Evolutionary conservation across 92 coral and sea anemone genomes (phyloP).

Genomic region (Virgularia gustaviana): DNA sequence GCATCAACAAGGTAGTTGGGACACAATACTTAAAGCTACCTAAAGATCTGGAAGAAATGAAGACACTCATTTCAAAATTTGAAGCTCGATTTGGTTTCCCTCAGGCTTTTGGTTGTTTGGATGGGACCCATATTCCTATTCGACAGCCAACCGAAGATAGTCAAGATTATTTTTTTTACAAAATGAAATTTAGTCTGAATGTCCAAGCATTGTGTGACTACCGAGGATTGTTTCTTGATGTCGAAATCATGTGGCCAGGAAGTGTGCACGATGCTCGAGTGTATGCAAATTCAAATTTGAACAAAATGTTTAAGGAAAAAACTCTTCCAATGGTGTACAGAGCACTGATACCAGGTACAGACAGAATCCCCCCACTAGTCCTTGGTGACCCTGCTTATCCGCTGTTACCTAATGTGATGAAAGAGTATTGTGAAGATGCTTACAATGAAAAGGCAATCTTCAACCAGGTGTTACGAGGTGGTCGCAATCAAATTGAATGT

Average conservation of each 20-base stretch:
- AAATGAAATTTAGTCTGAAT: constrained; percentile 50
- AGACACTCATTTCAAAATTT: constrained; percentile 39
- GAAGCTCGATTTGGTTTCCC: constrained; percentile 58
- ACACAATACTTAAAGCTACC: constrained; percentile 51
- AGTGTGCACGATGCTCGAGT: constrained; percentile 58
- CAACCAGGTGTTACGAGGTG: constrained; percentile 38
- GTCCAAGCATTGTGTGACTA: constrained; percentile 52
- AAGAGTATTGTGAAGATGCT: constrained; percentile 50
- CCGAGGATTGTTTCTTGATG: constrained; percentile 51
- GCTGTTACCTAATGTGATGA: constrained; percentile 50
- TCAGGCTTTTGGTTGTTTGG: constrained; percentile 42
- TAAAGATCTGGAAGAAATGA: constrained; percentile 50
- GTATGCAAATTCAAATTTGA: constrained; percentile 42
- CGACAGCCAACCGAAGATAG: constrained; percentile 42
- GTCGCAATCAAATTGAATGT: constrained; percentile 53
- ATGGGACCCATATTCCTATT: constrained; percentile 50
- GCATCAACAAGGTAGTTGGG: constrained; percentile 43
- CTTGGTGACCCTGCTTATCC: constrained; percentile 53
- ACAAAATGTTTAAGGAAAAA: constrained; percentile 46
- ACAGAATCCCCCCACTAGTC: constrained; percentile 42
- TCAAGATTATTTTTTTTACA: constrained; percentile 51
- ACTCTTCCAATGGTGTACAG: constrained; percentile 46
- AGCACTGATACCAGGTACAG: constrained; percentile 39
- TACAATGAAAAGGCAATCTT: constrained; percentile 45
- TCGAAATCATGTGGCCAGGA: constrained; percentile 59